These are phyloP conservation scores for Cebus imitator DNA, from an alignment of 2,113 vertebrate genomes.

Conservation along the genomic window DNA sequence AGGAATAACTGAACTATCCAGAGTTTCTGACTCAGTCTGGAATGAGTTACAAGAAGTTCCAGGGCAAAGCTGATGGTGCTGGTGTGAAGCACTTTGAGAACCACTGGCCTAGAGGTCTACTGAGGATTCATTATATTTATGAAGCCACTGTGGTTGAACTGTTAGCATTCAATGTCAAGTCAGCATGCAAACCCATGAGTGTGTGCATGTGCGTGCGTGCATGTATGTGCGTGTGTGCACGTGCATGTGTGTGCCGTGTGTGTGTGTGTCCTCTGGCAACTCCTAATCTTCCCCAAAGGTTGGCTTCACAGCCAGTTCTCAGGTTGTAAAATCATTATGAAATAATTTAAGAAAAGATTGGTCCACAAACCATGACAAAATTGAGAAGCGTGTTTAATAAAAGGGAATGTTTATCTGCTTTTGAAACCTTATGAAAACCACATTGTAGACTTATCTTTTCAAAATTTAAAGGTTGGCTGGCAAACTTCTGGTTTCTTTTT, in stretches of 20 bases:
- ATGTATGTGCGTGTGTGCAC: neutral
- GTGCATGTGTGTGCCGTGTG: neutral
- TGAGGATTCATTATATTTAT: neutral
- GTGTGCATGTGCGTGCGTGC: neutral
- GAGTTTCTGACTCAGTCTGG: neutral
- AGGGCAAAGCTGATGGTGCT: neutral
- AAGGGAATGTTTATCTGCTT: neutral
- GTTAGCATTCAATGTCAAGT: neutral
- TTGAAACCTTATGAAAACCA: neutral
- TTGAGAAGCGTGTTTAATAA: neutral
- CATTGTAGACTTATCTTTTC: neutral
- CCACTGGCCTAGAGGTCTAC: fast-evolving
- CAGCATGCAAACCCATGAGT: no score
- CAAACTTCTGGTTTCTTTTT: neutral
- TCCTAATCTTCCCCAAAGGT: no score
- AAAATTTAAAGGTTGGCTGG: neutral
- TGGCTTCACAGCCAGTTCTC: neutral
- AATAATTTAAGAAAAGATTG: neutral
- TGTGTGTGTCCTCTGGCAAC: neutral
- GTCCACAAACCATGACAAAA: neutral
- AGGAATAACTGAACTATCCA: no score
- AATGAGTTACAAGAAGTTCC: neutral
- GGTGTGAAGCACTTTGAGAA: neutral
- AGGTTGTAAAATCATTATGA: neutral
- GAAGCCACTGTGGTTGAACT: fast-evolving